Evolutionary conservation across 2,113 vertebrate species (phyloP), one percentile per base, ranked within the genome.

Genomic region (Atlantisia rogersi): DNA sequence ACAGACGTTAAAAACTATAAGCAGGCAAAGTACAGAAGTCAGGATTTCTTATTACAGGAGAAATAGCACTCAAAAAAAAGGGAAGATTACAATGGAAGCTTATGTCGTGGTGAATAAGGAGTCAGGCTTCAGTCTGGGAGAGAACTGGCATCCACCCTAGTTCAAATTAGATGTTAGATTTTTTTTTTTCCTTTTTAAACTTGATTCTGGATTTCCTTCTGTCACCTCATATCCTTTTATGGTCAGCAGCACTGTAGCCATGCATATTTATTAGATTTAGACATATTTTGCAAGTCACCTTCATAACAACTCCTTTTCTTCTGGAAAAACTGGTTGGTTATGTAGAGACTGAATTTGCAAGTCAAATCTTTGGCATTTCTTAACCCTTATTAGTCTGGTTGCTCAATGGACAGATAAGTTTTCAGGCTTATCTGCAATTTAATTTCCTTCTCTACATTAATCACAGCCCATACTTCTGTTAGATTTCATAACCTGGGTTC

Each of bases 231-330:
- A 83, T 37, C 94, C 71, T 91, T 93, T 92, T 70, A 96, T 0
- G 12, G 91, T 90, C 87, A 86, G 37, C 37, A 91, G 67, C 28
- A 28, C 81, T 50, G 50, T 8, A 46, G 1, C 73, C 42, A 73
- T 89, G 50, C 71, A 87, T 90, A 94, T 88, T 91, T 94, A 91
- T 90, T 88, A 89, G 70, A 58, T 65, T 82, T 90, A 92, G 76
- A 81, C 70, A 35, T 95, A 92, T 83, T 97, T 95, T 95, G 91
- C 96, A 96, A 97, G 94, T 97, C 97, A 97, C 93, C 95, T 97
- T 96, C 92, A 91, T 58, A 93, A 86, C 68, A 94, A 73, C 88
- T 87, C 78, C 26, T 55, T 89, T 96, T 92, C 63, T 90, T 94
- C 88, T 94, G 91, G 97, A 95, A 90, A 91, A 95, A 95, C 95